These are phyloP conservation scores for Nyctibius grandis DNA, from an alignment of 2,797 vertebrate genomes.

Conservation along the genomic window DNA sequence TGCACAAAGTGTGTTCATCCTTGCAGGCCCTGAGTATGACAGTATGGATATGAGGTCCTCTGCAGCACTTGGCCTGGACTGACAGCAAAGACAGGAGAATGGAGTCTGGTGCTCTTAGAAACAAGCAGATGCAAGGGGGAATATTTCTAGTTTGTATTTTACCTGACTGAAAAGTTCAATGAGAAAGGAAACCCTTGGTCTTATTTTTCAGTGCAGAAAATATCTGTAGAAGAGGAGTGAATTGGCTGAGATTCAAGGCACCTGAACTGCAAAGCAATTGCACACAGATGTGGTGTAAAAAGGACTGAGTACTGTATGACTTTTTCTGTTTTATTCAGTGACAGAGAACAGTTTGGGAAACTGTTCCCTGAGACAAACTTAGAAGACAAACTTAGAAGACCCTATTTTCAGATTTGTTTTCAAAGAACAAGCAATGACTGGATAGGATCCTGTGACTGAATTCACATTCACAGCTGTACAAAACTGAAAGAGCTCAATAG, in stretches of 20 bases:
- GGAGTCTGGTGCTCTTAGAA: background rate
- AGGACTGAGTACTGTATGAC: too few relatives aligned
- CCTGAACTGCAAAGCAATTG: background rate
- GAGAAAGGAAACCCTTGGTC: background rate
- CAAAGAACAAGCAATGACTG: background rate
- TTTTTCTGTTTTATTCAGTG: too few relatives aligned
- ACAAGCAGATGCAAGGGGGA: background rate
- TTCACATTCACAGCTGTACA: too few relatives aligned
- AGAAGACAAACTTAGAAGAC: too few relatives aligned
- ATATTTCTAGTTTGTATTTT: background rate
- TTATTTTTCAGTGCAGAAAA: background rate
- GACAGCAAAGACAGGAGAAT: background rate
- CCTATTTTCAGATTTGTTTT: background rate
- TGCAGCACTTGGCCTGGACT: background rate
- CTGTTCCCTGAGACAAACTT: too few relatives aligned
- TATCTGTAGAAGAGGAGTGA: background rate
- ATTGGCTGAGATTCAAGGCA: background rate
- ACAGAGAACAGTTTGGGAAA: background rate
- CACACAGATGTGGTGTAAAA: background rate
- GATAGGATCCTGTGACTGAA: too few relatives aligned
- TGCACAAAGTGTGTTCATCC: background rate
- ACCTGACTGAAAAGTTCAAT: background rate
- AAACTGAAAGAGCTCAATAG: too few relatives aligned
- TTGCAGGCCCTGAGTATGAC: background rate
- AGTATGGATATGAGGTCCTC: too few relatives aligned